phyloP scores from a whole-genome alignment of 2,888 invertebrate genomes.

The Heteromurus nitidus region DNA sequence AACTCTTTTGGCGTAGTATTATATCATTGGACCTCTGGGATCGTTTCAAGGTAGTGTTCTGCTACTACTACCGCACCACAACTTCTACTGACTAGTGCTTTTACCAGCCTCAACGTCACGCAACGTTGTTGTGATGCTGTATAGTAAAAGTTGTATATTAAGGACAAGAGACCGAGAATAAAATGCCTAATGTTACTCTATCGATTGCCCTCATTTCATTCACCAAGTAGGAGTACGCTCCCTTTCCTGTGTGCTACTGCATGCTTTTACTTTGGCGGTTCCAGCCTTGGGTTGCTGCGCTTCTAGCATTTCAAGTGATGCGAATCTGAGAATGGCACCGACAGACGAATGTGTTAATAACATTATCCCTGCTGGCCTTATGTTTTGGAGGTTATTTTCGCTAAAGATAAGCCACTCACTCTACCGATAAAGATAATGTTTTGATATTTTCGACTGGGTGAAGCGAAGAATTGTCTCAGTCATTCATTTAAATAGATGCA shows the following conservation, averaged over 20 bases:
- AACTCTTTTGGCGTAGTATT: conserved; percentile 33
- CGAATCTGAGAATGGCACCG: conserved; percentile 56
- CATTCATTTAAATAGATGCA: too few relatives aligned
- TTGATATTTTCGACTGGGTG: too few relatives aligned
- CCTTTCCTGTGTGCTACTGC: background rate
- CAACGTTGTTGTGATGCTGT: conserved; percentile 25
- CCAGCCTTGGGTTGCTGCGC: background rate
- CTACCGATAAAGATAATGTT: too few relatives aligned
- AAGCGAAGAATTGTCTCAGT: too few relatives aligned
- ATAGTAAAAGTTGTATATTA: conserved; percentile 25
- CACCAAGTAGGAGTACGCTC: conserved; percentile 20
- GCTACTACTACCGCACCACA: conserved; percentile 30
- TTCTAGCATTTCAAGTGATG: conserved; percentile 5
- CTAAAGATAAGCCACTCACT: too few relatives aligned
- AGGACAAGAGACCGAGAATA: conserved; percentile 52
- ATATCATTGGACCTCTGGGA: conserved; percentile 55
- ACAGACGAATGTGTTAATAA: too few relatives aligned
- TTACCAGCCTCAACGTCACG: background rate
- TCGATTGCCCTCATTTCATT: conserved; percentile 70
- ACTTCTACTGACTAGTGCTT: background rate
- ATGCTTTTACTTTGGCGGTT: background rate
- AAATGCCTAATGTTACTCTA: conserved; percentile 64
- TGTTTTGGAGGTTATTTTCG: too few relatives aligned
- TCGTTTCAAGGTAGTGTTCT: conserved; percentile 54
- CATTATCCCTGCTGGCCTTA: conserved; percentile 53